Percentiles rank a stretch among this genome's conserved stretches.
Evolutionary conservation across 1,140 invertebrate genomes (phyloP).

Genomic region (Microplitis demolitor): DNA sequence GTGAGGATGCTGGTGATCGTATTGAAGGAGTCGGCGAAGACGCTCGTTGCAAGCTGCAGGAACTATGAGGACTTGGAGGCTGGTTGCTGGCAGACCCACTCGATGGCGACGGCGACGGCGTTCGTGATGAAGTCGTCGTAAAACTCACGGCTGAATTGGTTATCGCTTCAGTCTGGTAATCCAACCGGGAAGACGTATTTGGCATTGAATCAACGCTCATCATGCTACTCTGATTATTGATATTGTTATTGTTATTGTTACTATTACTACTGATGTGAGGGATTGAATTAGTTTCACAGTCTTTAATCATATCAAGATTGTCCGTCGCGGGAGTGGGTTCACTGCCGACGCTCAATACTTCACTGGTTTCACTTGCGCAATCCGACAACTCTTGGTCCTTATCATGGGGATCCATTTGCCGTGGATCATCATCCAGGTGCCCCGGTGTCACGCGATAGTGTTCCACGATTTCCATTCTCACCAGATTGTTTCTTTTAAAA

Average conservation of each 20-base stretch:
- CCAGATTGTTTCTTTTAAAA: no score
- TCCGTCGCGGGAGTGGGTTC: slow-evolving; percentile 58
- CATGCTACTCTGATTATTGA: no score
- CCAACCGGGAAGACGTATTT: slow-evolving; percentile 25
- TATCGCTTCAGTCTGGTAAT: neutral
- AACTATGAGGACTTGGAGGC: slow-evolving; percentile 45
- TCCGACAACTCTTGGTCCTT: slow-evolving; percentile 36
- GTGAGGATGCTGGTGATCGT: slow-evolving; percentile 50
- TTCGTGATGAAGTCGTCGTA: slow-evolving; percentile 41
- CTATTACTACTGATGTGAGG: no score
- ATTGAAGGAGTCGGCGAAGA: slow-evolving; percentile 52
- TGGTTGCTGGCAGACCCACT: slow-evolving; percentile 41
- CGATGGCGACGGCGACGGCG: slow-evolving; percentile 43
- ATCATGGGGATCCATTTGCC: slow-evolving; percentile 13
- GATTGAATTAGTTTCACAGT: slow-evolving; percentile 36
- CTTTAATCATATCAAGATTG: slow-evolving; percentile 15
- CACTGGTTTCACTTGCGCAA: slow-evolving; percentile 59
- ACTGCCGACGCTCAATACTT: slow-evolving; percentile 65
- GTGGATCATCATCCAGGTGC: slow-evolving; percentile 30
- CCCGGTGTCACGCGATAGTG: slow-evolving; percentile 24
- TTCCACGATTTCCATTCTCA: slow-evolving; percentile 27
- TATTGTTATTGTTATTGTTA: no score
- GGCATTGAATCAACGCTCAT: slow-evolving; percentile 39
- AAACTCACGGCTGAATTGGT: neutral
- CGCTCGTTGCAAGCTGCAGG: slow-evolving; percentile 33